Base-by-base conservation (phyloP, 2,113 vertebrate species). In the Amphiprion percula region DNA sequence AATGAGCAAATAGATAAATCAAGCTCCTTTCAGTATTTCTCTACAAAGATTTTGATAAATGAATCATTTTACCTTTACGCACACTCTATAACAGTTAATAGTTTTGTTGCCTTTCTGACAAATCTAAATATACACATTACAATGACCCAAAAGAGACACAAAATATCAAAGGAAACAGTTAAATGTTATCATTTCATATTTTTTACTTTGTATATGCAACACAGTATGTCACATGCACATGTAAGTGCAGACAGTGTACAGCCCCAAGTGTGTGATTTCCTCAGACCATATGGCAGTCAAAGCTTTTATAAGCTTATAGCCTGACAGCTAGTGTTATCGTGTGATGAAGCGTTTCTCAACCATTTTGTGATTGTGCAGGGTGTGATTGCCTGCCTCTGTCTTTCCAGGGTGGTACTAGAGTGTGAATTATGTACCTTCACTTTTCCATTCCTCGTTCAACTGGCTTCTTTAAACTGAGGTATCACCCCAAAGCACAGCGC, bases 311-410 rank as follows among this genome's bases (percentile, higher is more conserved):
- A 79, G 46, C 69, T 68, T 70, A 37, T 7, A 37, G 47, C 60
- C 68, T 77, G 84, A 87, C 79, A 83, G 79, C 33, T 53, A 53
- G 37, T 85, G 80, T 83, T 33, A 82, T 58, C 44, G 52, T 81
- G 73, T 87, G 82, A 85, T 82, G 74, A 82, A 88, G 82, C 64
- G 52, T 83, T 84, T 73, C 80, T 76, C 28, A 0, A 73, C 79
- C 84, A 75, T 58, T 85, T 77, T 76, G 76, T 88, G 79, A 86
- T 87, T 80, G 81, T 72, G 58, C 68, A 61, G 68, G 82, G 75
- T 75, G 80, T 82, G 78, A 86, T 86, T 88, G 80, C 74, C 83
- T 86, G 77, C 78, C 56, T 84, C 60, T 77, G 78, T 90, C 75
- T 90, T 74, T 84, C 55, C 64, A 79, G 71, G 39, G 61, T 4